phyloP scores from a whole-genome alignment of 2,113 vertebrate genomes.

The Chloropsis cyanopogon region DNA sequence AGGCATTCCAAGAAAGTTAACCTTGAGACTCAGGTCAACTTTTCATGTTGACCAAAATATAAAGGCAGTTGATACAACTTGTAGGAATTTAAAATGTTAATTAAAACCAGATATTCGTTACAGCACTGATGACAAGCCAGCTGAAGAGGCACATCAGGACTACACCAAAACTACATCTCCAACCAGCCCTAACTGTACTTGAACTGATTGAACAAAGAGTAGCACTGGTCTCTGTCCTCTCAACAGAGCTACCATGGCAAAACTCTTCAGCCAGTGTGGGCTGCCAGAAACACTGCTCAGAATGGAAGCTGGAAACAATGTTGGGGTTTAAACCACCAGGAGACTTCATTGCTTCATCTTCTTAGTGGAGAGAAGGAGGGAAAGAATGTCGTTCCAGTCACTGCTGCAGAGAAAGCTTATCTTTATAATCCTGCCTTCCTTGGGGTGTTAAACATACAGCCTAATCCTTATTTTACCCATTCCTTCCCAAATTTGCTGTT shows the following conservation, averaged over 20 bases:
- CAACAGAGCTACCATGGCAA: not conserved
- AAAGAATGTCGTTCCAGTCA: not conserved
- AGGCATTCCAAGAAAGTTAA: not conserved
- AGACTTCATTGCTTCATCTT: not conserved
- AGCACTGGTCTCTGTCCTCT: not conserved
- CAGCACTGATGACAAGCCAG: not conserved
- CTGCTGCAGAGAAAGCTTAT: not conserved
- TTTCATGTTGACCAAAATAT: not conserved
- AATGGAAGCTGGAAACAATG: not conserved
- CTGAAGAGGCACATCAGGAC: not conserved
- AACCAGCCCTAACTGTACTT: not conserved
- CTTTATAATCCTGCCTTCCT: not conserved
- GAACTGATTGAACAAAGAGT: not conserved
- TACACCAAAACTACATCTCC: not conserved
- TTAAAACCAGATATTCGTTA: not conserved
- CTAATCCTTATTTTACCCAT: not conserved
- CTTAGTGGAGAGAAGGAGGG: accelerated
- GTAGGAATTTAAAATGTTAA: not conserved
- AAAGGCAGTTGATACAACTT: not conserved
- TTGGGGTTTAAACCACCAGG: not conserved
- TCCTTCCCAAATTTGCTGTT: not conserved
- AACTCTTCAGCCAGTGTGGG: not conserved
- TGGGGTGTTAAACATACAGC: not conserved
- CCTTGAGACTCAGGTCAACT: not conserved
- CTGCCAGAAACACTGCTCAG: not conserved